phyloP scores from a whole-genome alignment of 2,113 vertebrate genomes.

The Triplophysa dalaica region DNA sequence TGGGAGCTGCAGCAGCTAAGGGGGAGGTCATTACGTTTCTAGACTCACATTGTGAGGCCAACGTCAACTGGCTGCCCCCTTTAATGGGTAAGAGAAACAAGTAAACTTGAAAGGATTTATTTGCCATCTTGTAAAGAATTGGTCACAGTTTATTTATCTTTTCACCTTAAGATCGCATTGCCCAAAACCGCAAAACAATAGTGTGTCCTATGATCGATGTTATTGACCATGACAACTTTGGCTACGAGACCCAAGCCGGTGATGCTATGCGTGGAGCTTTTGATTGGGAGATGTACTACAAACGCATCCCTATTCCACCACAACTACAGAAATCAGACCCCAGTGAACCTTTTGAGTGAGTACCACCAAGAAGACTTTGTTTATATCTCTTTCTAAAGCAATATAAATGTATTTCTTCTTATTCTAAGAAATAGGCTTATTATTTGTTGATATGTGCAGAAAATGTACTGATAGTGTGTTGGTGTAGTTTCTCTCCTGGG shows the following conservation, averaged over 20 bases:
- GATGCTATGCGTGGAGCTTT: conserved; percentile 97
- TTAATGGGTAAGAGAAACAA: conserved; percentile 80
- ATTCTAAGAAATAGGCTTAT: too few relatives aligned
- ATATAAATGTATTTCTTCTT: too few relatives aligned
- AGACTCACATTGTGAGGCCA: conserved; percentile 96
- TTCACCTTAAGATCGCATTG: conserved; percentile 85
- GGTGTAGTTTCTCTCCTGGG: too few relatives aligned
- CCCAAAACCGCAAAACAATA: conserved; percentile 90
- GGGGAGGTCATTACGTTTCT: conserved; percentile 96
- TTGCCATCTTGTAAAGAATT: too few relatives aligned
- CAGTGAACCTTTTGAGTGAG: conserved; percentile 97
- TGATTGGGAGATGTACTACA: conserved; percentile 99
- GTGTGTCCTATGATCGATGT: conserved; percentile 99
- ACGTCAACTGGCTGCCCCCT: conserved; percentile 96
- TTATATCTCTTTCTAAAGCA: too few relatives aligned
- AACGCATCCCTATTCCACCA: conserved; percentile 93
- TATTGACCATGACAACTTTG: conserved; percentile 95
- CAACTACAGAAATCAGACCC: conserved; percentile 86
- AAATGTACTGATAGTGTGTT: too few relatives aligned
- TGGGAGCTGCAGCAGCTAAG: conserved; percentile 84
- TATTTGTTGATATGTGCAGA: too few relatives aligned
- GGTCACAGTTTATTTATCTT: background rate
- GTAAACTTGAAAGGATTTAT: background rate
- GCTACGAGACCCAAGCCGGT: conserved; percentile 92
- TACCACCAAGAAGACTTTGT: conserved; percentile 40